Percentiles rank a stretch among this genome's conserved stretches.
These are phyloP conservation scores for Lepeophtheirus nordmannii DNA, from an alignment of 2,888 invertebrate species.

Conservation along the genomic window DNA sequence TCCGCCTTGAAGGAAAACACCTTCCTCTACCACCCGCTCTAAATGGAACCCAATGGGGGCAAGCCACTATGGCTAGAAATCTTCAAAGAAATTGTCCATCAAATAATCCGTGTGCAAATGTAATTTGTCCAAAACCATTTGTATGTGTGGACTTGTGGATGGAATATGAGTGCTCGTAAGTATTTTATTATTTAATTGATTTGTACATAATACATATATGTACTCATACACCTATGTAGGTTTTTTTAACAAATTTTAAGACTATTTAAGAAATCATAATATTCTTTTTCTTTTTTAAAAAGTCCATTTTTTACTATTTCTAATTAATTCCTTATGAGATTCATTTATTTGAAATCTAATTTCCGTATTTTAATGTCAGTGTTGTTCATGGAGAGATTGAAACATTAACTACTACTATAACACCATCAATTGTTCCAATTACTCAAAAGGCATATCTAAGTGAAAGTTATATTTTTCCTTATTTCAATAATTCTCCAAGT, in stretches of 20 bases:
- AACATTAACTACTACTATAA: no score
- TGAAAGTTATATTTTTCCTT: no score
- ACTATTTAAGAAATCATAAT: no score
- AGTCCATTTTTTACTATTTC: not conserved
- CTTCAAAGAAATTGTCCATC: slow-evolving; percentile 82
- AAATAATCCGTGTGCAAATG: slow-evolving; percentile 83
- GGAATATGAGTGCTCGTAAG: slow-evolving; percentile 95
- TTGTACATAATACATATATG: no score
- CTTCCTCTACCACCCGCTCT: slow-evolving; percentile 82
- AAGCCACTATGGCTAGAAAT: slow-evolving; percentile 82
- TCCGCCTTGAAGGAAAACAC: slow-evolving; percentile 81
- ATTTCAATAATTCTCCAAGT: no score
- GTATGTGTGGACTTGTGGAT: slow-evolving; percentile 95
- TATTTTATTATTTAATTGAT: slow-evolving; percentile 31
- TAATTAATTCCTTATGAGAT: not conserved
- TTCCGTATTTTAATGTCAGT: no score
- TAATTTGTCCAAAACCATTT: slow-evolving; percentile 80
- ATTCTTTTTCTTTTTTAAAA: no score
- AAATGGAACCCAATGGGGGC: slow-evolving; percentile 90
- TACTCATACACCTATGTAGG: no score
- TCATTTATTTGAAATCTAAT: not conserved
- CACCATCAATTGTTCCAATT: no score
- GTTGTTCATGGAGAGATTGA: no score
- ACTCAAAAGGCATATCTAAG: no score
- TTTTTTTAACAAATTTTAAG: no score